Evolutionary conservation across 2,888 invertebrate genomes (phyloP), one percentile per base, ranked within the genome.

Genomic region (Xylota segnis): DNA sequence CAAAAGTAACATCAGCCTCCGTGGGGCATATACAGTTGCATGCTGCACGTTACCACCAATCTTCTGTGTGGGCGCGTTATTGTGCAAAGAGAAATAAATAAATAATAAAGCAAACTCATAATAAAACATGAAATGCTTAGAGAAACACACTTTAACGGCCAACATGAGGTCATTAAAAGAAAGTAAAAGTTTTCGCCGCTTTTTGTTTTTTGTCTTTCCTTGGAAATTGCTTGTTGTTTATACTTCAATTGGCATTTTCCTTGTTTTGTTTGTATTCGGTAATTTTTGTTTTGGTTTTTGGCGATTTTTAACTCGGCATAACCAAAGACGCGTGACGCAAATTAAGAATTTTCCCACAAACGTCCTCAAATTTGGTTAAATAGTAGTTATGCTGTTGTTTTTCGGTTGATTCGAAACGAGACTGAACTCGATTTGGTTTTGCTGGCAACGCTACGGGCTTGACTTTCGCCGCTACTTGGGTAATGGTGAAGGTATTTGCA

Each of bases 181-280:
- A 84, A 84, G 84, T 84, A 84, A 84, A 81, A 84, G 84, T 75
- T 61, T 68, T 66, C 32, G 23, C 4, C 14, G 29, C 29, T 50
- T 71, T 63, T 54, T 82, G 2, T 54, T 12, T 47, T 54, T 65
- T n/a, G 43, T 32, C 6, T 56, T 52, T 61, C 52, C 10, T 16
- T 27, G n/a, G 66, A 16, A 14, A 40, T 45, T 34, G 32, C 18
- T 58, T 58, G 37, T 58, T 58, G 23, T 5, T 9, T 12, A 32
- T 14, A 56, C 32, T 58, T 23, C 23, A 23, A 23, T 23, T 23
- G 23, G 23, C 23, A 1, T 23, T 23, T 23, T 23, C 23, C 23
- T 23, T 23, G 23, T 23, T 23, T 23, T 23, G 23, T 23, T 23
- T 23, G 23, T 23, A 23, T 23, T 23, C 5, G n/a, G 7, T 32